Conservation (phyloP, 2,113 vertebrate species). For the Willisornis vidua region DNA sequence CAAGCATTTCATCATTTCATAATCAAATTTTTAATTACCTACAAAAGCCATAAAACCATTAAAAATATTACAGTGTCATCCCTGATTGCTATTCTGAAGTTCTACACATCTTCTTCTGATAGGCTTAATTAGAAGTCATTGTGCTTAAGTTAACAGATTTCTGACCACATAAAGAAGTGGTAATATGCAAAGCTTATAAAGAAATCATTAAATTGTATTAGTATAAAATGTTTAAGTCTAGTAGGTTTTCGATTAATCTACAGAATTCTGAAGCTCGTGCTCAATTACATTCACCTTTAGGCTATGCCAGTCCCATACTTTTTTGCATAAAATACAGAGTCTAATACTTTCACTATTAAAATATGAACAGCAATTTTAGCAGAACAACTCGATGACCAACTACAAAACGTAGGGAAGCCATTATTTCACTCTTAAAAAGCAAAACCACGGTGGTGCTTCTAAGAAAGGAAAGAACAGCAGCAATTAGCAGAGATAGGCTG, state of each 20-base stretch:
- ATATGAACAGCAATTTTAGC: background rate
- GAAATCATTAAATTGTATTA: background rate
- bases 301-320: background rate
- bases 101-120: background rate
- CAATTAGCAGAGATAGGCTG: rapidly evolving
- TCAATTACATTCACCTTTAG: background rate
- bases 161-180: background rate
- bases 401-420: rapidly evolving
- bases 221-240: background rate
- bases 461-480: background rate
- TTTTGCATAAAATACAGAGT: background rate
- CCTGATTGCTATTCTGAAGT: background rate
- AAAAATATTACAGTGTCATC: background rate
- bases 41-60: background rate
- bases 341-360: background rate
- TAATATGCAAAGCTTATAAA: background rate
- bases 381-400: background rate
- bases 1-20: background rate
- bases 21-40: background rate
- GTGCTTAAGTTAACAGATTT: background rate
- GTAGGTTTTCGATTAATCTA: background rate
- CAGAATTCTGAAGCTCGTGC: background rate
- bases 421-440: background rate
- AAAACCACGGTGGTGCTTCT: background rate
- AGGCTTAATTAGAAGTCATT: background rate